phyloP scores from a whole-genome alignment of 2,888 invertebrate species.

The Thyatira batis region DNA sequence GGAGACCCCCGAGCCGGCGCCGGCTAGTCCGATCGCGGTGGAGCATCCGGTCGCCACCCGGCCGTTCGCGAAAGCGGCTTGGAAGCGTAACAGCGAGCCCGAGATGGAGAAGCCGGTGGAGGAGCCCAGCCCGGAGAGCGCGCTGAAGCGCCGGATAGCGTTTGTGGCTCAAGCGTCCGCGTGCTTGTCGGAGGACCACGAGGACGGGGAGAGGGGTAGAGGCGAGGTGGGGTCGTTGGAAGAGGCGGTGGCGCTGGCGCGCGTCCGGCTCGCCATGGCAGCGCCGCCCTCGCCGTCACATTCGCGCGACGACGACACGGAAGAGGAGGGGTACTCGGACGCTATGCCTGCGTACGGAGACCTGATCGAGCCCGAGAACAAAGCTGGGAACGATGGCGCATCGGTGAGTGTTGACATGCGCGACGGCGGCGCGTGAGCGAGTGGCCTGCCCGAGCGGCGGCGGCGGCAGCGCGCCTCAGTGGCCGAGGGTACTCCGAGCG shows the following conservation, averaged over 20 bases:
- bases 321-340: constrained; percentile 74
- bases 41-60: constrained; percentile 78
- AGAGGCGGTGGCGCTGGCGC: constrained; percentile 77
- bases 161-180: constrained; percentile 80
- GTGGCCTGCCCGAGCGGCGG: constrained; percentile 13
- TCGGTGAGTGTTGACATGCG: constrained; percentile 58
- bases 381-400: constrained; percentile 52
- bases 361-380: constrained; percentile 71
- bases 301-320: constrained; percentile 68
- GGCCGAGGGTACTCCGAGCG: constrained; percentile 59
- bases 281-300: constrained; percentile 64
- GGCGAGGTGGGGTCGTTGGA: constrained; percentile 76
- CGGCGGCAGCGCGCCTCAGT: constrained; percentile 46
- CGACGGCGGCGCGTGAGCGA: constrained; percentile 29
- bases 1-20: constrained; percentile 39
- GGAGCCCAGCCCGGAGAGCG: constrained; percentile 72
- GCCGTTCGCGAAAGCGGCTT: constrained; percentile 80
- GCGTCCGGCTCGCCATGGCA: constrained; percentile 69
- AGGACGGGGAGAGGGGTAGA: constrained; percentile 64
- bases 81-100: constrained; percentile 66
- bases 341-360: constrained; percentile 80
- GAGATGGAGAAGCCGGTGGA: constrained; percentile 73
- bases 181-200: constrained; percentile 77
- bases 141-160: constrained; percentile 74
- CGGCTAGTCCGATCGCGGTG: constrained; percentile 67